Conservation (phyloP, 1,140 invertebrate species). For the Ditylenchus dipsaci region DNA sequence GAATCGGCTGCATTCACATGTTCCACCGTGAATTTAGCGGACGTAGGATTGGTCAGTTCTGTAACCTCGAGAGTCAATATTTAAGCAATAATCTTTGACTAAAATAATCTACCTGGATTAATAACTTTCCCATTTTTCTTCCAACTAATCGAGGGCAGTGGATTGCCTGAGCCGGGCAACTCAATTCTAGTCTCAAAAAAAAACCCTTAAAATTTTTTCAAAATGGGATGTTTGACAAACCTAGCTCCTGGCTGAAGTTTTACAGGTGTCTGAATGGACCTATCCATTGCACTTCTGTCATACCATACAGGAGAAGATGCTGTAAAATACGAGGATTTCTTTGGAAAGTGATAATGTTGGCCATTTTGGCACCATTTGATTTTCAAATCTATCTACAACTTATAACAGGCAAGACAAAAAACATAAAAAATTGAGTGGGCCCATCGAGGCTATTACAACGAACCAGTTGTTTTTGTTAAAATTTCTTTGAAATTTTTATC, state of each 20-base stretch:
- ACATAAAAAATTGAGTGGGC: too few relatives aligned
- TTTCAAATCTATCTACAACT: too few relatives aligned
- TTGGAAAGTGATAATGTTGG: too few relatives aligned
- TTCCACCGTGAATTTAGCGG: constrained; percentile 13
- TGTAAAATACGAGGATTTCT: neutral
- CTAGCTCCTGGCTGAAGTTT: neutral
- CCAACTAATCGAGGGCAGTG: constrained; percentile 27
- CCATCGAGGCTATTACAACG: too few relatives aligned
- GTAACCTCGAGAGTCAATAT: constrained; percentile 1
- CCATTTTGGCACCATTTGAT: too few relatives aligned
- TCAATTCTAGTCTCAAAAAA: constrained; percentile 9
- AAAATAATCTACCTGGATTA: constrained; percentile 15
- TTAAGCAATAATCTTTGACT: neutral
- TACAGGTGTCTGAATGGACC: neutral
- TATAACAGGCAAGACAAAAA: too few relatives aligned
- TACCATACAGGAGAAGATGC: constrained; percentile 22
- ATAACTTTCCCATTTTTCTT: constrained; percentile 7
- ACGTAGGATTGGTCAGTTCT: constrained; percentile 25
- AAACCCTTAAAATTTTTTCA: too few relatives aligned
- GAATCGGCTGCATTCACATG: constrained; percentile 47
- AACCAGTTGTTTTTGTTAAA: too few relatives aligned
- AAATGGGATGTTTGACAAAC: neutral
- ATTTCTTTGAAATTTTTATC: too few relatives aligned
- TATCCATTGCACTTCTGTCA: neutral
- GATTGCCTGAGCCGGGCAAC: constrained; percentile 25